phyloP scores from a whole-genome alignment of 2,797 vertebrate genomes.

The Macropus fuliginosus region DNA sequence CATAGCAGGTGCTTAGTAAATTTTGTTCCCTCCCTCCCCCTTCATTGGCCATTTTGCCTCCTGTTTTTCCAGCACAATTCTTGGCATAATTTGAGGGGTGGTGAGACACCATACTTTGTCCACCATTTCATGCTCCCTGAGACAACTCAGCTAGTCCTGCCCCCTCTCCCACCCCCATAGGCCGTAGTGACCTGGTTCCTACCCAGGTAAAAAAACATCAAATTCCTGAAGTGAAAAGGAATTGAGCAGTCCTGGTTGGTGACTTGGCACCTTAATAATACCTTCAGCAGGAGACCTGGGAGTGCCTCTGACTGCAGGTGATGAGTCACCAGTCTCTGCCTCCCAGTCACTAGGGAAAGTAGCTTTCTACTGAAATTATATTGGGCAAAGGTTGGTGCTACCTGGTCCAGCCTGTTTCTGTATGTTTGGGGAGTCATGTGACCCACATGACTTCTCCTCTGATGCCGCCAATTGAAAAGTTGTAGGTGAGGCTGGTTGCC shows the following conservation, averaged over 20 bases:
- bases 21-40: not conserved
- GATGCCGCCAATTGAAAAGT: not conserved
- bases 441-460: accelerated
- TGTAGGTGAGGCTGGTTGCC: not conserved
- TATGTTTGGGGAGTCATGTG: not conserved
- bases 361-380: not conserved
- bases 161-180: not conserved
- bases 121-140: not conserved
- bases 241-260: not conserved
- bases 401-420: not conserved
- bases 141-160: not conserved
- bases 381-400: not conserved
- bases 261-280: too few species aligned
- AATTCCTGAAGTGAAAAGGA: not conserved
- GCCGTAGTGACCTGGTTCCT: not conserved
- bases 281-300: not conserved
- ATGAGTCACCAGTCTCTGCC: not conserved
- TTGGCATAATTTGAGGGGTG: not conserved
- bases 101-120: not conserved
- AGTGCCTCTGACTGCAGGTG: not conserved
- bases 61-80: not conserved
- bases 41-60: not conserved
- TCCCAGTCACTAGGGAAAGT: not conserved
- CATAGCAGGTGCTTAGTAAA: too few species aligned
- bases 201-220: not conserved